Percentiles rank a stretch among this genome's conserved stretches.
These are phyloP conservation scores for Sorex maritimensis DNA, from an alignment of 2,797 vertebrate genomes.

Conservation along the genomic window DNA sequence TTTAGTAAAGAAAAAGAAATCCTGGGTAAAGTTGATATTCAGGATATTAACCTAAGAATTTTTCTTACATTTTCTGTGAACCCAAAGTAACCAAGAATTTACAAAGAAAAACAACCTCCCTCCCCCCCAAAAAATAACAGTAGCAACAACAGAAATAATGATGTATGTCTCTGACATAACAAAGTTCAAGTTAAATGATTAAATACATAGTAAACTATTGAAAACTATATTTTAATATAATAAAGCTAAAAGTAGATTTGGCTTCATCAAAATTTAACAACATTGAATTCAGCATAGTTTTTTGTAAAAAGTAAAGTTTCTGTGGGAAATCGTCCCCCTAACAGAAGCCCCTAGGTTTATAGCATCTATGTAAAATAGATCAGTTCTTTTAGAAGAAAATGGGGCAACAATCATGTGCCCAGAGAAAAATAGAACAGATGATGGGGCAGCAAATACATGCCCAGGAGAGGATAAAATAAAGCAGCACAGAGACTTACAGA, in stretches of 20 bases:
- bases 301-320: neutral
- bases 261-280: neutral
- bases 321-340: neutral
- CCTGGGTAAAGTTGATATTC: neutral
- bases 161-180: neutral
- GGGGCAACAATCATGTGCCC: too few species aligned
- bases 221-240: conserved; percentile 7
- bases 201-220: neutral
- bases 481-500: too few species aligned
- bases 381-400: too few species aligned
- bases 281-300: neutral
- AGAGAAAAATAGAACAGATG: too few species aligned
- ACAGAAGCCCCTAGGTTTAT: too few species aligned
- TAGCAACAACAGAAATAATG: neutral
- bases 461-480: too few species aligned
- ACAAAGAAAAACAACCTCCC: neutral
- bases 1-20: conserved; percentile 38
- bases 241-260: neutral
- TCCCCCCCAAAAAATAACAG: conserved; percentile 7
- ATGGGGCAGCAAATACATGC: too few species aligned
- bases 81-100: neutral
- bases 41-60: neutral
- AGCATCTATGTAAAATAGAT: too few species aligned
- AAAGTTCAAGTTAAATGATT: conserved; percentile 25
- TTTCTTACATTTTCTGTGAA: neutral